Evolutionary conservation across 2,797 vertebrate species (phyloP), one percentile per base, ranked within the genome.

Genomic region (Semaprochilodus insignis): DNA sequence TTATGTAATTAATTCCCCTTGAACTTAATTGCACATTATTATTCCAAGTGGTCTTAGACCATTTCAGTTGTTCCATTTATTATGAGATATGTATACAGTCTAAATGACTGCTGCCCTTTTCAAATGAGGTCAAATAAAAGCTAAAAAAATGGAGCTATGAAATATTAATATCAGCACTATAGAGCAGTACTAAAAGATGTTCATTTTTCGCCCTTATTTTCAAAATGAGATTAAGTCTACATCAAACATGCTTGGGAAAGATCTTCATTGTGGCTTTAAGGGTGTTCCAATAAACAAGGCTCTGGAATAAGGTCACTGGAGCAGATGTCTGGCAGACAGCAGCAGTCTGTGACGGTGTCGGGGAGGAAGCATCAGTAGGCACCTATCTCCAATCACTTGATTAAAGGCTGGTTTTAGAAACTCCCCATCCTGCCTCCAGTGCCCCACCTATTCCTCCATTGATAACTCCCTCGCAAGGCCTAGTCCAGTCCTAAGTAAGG

Each of bases 401-500:
- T 83, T 82, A 84, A 79, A 80, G 27, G 51, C 85, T 81, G 83
- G 79, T 89, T 88, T 86, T 88, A 85, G 87, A 84, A 80, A 81
- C 73, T 71, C 51, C 40, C 77, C 63, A 59, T 83, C 80, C 83
- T 81, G 86, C 69, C 60, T 54, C 63, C 52, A 81, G 76, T 66
- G 48, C 57, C 87, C 86, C 85, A 80, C 80, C 85, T 83, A 80
- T 85, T 78, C 77, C 84, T 77, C n/a, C 21, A 2, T 77, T 84
- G 90, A 91, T 90, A 89, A 84, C 19, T 60, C 52, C 67, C 78
- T 80, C 36, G 63, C 75, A 82, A 83, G 70, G 63, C 44, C 70
- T 8, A 52, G 48, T 73, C 76, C 57, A 65, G 27, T n/a, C 21
- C 70, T 69, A 60, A 48, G 67, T 60, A 23, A 65, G 72, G 66